A percentile compares a stretch with the other conserved stretches of the same genome.
Evolutionary conservation across 37 sponge, comb jelly and placozoan species (phyloP).

Genomic region (Mnemiopsis leidyi): DNA sequence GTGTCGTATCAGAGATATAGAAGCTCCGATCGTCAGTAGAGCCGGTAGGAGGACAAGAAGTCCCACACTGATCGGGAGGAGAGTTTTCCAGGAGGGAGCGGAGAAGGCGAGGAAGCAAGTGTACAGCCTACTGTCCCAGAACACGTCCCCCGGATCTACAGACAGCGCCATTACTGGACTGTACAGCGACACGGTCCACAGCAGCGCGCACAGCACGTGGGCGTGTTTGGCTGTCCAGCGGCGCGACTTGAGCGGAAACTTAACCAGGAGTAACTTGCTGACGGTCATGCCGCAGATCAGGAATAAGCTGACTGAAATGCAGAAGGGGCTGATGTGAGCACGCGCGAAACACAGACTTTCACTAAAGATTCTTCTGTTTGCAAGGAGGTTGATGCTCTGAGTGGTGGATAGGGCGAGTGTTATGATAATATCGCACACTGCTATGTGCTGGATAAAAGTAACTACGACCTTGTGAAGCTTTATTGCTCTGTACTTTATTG

Average conservation of each 20-base stretch:
- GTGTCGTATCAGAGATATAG: not conserved
- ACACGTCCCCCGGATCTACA: not conserved
- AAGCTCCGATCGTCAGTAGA: not conserved
- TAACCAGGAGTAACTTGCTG: not conserved
- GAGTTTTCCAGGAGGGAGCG: not conserved
- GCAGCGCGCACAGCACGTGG: not conserved
- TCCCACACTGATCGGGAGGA: not conserved
- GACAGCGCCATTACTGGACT: not conserved
- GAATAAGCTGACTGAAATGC: not conserved
- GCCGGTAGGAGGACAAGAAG: not conserved
- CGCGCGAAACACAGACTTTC: not conserved
- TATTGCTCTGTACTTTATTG: not conserved
- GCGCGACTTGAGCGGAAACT: not conserved
- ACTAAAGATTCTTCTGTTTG: not conserved
- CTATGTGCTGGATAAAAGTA: not conserved
- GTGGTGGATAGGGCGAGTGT: not conserved
- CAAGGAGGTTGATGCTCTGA: not conserved
- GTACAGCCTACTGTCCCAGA: not conserved
- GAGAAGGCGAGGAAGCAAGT: not conserved
- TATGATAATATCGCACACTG: not conserved
- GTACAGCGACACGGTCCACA: not conserved
- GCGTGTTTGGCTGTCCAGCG: not conserved
- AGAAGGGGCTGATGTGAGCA: not conserved
- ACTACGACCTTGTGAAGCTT: not conserved
- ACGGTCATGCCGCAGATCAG: not conserved